Percentiles rank a stretch among this genome's conserved stretches.
These are phyloP conservation scores for Phodopus roborovskii DNA, from an alignment of 2,113 vertebrate genomes.

Conservation along the genomic window DNA sequence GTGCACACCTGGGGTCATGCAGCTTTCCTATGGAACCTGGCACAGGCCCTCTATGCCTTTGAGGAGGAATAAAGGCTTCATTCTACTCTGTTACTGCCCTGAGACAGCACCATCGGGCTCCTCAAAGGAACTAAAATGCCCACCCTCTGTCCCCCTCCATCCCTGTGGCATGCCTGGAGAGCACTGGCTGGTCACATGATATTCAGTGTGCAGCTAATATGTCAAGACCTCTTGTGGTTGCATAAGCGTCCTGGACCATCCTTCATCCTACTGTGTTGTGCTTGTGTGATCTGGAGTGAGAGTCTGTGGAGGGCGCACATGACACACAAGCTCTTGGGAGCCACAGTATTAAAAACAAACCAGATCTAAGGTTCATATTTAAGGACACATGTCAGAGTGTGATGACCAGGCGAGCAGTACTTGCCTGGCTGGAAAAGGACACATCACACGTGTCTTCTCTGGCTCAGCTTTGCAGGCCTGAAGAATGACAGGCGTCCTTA, in stretches of 20 bases:
- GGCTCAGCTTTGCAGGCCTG: not conserved
- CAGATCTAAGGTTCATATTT: not conserved
- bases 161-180: not conserved
- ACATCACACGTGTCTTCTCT: not conserved
- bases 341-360: not conserved
- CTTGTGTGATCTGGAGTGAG: not conserved
- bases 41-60: not conserved
- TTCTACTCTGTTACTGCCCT: not conserved
- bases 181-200: not conserved
- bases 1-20: too few species aligned
- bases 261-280: rapidly evolving
- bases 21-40: not conserved
- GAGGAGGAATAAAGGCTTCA: not conserved
- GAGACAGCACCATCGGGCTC: rapidly evolving
- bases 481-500: not conserved
- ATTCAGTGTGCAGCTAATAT: rapidly evolving
- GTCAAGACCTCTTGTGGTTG: not conserved
- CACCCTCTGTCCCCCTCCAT: too few species aligned
- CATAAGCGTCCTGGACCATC: not conserved
- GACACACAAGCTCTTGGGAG: not conserved
- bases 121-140: not conserved
- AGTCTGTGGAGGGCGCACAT: too few species aligned
- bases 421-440: not conserved
- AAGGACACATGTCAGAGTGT: not conserved
- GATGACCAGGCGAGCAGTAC: not conserved